Evolutionary conservation across 1,140 invertebrate genomes (phyloP), one percentile per base, ranked within the genome.

Genomic region (Drosophila biarmipes): DNA sequence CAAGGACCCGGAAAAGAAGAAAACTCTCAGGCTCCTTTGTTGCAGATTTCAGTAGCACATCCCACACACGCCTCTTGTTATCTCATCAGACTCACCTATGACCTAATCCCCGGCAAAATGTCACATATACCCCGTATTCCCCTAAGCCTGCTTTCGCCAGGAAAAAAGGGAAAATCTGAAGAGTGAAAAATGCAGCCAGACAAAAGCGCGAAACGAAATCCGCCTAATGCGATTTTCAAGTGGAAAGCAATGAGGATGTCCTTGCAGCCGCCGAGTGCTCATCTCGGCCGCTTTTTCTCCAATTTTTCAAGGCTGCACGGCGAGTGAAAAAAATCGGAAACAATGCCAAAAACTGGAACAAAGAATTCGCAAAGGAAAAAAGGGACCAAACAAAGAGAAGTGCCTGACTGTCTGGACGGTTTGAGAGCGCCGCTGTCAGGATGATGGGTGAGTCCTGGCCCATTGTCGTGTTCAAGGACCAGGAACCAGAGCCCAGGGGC

Each of bases 191-290:
- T 71, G 78, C 42, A 52, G 14, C 38, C 59, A 52, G 15, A 40
- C 66, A 68, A 77, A 77, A 58, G 62, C 61, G 80, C 56, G 59
- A 61, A 87, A 57, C 37, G 63, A 63, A 80, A 84, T 73, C 61
- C 72, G 80, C 68, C 62, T 87, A 87, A 87, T 87, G 84, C 75
- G 75, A 89, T 87, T 89, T 89, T 89, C 75, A 82, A 87, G 82
- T 87, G 75, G 66, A 82, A 89, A 82, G 58, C 79, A 75, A 78
- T 85, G 51, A 63, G 57, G 46, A 34, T 57, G 55, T 80, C 72
- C 71, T 68, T 57, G 56, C 51, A 14, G 34, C 34, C 43, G 48
- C 38, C 38, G 59, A 31, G 37, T 67, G 61, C 62, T 67, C 11
- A 21, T 38, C 63, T 38, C 29, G 35, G n/a, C 42, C 37, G 45